Conservation (phyloP, 2,113 vertebrate species). For the Pterocles burchelli region DNA sequence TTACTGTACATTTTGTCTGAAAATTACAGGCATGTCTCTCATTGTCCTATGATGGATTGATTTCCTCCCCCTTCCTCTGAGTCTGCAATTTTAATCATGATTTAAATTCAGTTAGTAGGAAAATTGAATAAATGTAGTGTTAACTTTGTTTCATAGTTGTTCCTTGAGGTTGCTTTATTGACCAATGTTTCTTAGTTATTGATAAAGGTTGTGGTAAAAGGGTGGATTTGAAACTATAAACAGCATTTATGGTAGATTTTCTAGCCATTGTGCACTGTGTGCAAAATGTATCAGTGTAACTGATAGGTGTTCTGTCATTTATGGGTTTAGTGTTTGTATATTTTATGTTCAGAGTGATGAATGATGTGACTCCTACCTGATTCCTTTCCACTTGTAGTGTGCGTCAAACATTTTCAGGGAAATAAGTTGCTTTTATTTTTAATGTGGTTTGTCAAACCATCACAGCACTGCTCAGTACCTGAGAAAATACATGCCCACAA, state of each 20-base stretch:
- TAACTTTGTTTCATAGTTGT: background rate
- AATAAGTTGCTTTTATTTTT: background rate
- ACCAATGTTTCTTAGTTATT: background rate
- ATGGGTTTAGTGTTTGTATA: background rate
- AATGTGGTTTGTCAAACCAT: background rate
- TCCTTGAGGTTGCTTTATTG: background rate
- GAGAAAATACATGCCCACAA: background rate
- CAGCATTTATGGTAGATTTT: background rate
- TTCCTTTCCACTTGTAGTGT: background rate
- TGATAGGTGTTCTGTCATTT: background rate
- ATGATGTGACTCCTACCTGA: background rate
- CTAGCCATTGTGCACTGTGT: background rate
- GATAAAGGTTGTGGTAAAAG: background rate
- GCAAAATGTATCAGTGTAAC: background rate
- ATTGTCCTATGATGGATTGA: background rate
- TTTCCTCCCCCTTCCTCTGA: rapidly evolving
- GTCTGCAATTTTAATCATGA: background rate
- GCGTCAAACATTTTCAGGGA: background rate
- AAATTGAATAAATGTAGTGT: background rate
- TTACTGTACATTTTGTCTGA: background rate
- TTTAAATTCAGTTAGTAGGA: background rate
- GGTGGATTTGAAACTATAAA: background rate
- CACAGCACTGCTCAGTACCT: background rate
- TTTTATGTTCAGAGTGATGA: background rate
- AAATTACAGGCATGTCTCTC: background rate